Percentiles rank a stretch among this genome's conserved stretches.
Conservation (phyloP, 1,140 invertebrate species). For the Lepidurus packardi region DNA sequence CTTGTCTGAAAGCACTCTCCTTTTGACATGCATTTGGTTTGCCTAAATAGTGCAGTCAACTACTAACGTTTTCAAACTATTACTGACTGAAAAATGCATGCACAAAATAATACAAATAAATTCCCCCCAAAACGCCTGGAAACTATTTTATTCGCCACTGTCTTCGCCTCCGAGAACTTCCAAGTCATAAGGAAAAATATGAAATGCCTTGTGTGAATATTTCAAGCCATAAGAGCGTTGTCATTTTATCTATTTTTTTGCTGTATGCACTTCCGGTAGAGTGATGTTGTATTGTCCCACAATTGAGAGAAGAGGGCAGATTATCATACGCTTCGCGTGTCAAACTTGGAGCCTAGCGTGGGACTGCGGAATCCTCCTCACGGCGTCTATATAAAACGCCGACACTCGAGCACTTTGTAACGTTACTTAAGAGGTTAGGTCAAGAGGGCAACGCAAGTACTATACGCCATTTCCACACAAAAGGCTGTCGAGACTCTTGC, state of each 20-base stretch:
- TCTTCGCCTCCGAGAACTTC: too few relatives aligned
- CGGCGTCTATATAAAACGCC: background rate
- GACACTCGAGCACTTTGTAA: background rate
- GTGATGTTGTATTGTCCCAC: background rate
- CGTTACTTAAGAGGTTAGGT: constrained; percentile 9
- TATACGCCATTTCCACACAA: background rate
- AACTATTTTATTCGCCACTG: too few relatives aligned
- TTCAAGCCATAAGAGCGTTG: too few relatives aligned
- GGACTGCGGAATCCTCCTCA: background rate
- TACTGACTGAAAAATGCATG: too few relatives aligned
- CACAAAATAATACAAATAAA: too few relatives aligned
- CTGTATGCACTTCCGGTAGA: background rate
- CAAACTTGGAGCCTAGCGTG: background rate
- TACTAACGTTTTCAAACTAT: too few relatives aligned
- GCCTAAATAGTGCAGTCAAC: too few relatives aligned
- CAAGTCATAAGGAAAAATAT: background rate
- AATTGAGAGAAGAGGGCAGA: background rate
- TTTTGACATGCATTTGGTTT: too few relatives aligned
- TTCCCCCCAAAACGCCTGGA: too few relatives aligned
- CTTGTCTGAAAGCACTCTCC: too few relatives aligned
- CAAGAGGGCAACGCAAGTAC: background rate
- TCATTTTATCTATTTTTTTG: background rate
- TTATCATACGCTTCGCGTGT: background rate
- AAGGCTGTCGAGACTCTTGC: too few relatives aligned
- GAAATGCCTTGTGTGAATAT: background rate